A percentile compares a stretch with the other conserved stretches of the same genome.
Evolutionary conservation across 2,888 invertebrate species (phyloP).

Genomic region (Drosophila buzzatii): DNA sequence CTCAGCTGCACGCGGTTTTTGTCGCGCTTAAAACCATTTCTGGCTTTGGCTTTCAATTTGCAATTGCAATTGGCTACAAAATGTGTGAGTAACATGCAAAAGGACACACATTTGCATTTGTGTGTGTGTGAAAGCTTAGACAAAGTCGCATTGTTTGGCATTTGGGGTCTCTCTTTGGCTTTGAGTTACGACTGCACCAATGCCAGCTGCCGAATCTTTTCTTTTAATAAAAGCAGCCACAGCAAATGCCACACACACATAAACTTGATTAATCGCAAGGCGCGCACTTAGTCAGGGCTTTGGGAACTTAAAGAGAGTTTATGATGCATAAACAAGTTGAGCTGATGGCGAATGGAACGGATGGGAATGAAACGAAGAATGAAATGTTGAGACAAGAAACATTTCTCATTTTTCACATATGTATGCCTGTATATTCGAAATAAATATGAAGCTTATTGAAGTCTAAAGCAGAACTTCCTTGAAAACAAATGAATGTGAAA

Average conservation of each 20-base stretch:
- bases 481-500: not conserved
- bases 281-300: conserved; percentile 3
- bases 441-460: not conserved
- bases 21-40: conserved; percentile 50
- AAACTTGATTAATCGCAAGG: conserved; percentile 35
- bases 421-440: not conserved
- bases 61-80: conserved; percentile 52
- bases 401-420: not conserved
- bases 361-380: not conserved
- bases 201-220: conserved; percentile 16
- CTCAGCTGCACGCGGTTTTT: conserved; percentile 43
- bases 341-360: not conserved
- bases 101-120: conserved; percentile 7
- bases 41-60: conserved; percentile 64
- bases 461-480: not conserved
- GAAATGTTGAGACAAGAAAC: not conserved
- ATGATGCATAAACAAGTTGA: conserved; percentile 18
- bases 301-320: conserved; percentile 7
- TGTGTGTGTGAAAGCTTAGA: conserved; percentile 18
- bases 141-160: conserved; percentile 33
- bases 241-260: conserved; percentile 12
- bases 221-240: conserved; percentile 41
- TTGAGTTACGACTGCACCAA: conserved; percentile 24
- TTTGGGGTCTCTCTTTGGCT: conserved; percentile 18
- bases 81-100: conserved; percentile 49